These are phyloP conservation scores for Yoshiicerus persimilis DNA, from an alignment of 1,140 invertebrate genomes.

Conservation along the genomic window DNA sequence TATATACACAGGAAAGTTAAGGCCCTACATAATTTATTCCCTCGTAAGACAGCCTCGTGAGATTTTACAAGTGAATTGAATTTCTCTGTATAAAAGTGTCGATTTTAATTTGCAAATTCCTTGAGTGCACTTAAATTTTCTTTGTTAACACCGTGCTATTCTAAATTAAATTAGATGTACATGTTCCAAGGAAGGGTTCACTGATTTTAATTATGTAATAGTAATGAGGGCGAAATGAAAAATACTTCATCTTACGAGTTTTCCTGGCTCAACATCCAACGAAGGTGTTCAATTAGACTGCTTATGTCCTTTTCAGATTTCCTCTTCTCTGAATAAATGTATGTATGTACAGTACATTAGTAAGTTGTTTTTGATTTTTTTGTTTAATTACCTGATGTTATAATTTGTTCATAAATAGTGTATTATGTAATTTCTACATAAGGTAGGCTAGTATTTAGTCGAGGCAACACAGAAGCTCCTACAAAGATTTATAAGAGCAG, in stretches of 20 bases:
- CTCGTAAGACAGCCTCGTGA: neutral
- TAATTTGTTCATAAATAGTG: neutral
- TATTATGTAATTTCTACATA: neutral
- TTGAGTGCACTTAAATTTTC: neutral
- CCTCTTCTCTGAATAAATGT: neutral
- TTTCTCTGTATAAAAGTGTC: neutral
- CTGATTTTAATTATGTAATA: neutral
- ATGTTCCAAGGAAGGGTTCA: neutral
- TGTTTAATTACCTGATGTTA: neutral
- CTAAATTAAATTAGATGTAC: neutral
- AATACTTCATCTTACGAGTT: neutral
- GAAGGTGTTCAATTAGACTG: neutral
- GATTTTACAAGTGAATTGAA: neutral
- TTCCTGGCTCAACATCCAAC: neutral
- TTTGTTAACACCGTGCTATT: neutral
- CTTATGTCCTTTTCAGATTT: neutral
- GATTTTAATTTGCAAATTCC: constrained; percentile 16
- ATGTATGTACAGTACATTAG: neutral
- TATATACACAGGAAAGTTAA: neutral
- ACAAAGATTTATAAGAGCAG: too few relatives aligned
- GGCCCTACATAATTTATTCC: neutral
- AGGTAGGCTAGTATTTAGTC: too few relatives aligned
- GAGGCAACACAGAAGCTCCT: too few relatives aligned
- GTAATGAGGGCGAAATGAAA: neutral
- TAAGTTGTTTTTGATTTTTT: neutral